Percentiles rank a stretch among this genome's conserved stretches.
phyloP scores from a whole-genome alignment of 2,888 invertebrate genomes.

The Lasioglossum lativentre region DNA sequence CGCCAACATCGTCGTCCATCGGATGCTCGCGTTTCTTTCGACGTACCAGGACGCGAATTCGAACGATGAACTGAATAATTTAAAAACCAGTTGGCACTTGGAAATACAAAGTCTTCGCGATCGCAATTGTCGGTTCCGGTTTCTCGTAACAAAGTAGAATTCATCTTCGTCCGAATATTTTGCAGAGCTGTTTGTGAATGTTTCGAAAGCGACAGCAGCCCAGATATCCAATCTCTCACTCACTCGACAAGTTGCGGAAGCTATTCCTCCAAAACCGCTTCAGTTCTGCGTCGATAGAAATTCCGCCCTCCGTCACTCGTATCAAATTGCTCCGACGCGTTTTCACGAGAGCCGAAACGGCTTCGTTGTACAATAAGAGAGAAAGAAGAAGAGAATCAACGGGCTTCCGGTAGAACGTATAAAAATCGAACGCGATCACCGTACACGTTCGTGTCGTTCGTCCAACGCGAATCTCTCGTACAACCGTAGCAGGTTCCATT shows the following conservation, averaged over 20 bases:
- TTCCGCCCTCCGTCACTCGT: not conserved
- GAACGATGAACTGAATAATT: not conserved
- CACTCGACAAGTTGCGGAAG: not conserved
- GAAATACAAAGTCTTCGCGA: not conserved
- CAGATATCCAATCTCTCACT: not conserved
- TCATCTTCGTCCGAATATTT: not conserved
- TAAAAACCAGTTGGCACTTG: conserved; percentile 12
- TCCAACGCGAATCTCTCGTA: not conserved
- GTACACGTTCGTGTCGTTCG: not conserved
- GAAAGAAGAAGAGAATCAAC: not conserved
- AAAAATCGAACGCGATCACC: not conserved
- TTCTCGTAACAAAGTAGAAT: not conserved
- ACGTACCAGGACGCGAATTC: conserved; percentile 4
- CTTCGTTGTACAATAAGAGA: not conserved
- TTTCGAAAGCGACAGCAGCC: not conserved
- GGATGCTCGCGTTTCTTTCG: conserved; percentile 20
- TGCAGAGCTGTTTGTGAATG: not conserved
- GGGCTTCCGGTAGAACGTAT: not conserved
- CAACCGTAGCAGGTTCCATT: not conserved
- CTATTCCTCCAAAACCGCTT: not conserved
- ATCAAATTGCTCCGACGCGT: not conserved
- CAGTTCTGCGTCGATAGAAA: not conserved
- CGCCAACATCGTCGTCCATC: conserved; percentile 1
- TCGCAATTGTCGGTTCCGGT: not conserved
- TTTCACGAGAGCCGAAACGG: not conserved